Evolutionary conservation across 2,888 invertebrate genomes (phyloP), one percentile per base, ranked within the genome.

Genomic region (Nomada flava): DNA sequence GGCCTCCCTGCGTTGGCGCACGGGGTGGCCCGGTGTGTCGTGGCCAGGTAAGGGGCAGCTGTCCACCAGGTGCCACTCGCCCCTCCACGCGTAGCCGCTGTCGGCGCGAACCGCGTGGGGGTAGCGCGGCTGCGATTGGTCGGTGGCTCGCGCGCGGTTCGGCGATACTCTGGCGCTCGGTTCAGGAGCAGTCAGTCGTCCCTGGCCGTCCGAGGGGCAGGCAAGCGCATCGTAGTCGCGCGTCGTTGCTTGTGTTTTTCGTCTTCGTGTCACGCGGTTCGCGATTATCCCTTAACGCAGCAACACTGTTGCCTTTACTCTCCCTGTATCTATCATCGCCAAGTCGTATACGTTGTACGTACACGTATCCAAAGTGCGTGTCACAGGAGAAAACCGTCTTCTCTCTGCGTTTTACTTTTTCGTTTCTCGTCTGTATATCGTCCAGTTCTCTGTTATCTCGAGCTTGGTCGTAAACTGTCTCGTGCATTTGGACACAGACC

Each of bases 131-230:
- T 53, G 26, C 10, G 84, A 93, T 93, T 93, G 93, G 93, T 53
- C 78, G 86, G 13, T 88, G 93, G 93, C 93, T 92, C 93, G 93
- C 93, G 93, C 93, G 90, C 91, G 85, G 86, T 88, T 85, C 87
- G 84, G 90, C 91, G 91, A 91, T 92, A 92, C 91, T 88, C 90
- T 77, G 82, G 80, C 85, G 85, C 91, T 88, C 89, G 88, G 82
- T 83, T 83, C 79, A 83, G 82, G 85, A 90, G 85, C 89, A 88
- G 87, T 91, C 93, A 93, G 93, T 93, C 92, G 91, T 91, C 90
- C 90, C 90, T 90, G 91, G 91, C 89, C 92, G 91, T 88, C 85
- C 88, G 88, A 86, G 85, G 86, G 83, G 72, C 29, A 85, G 78
- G 89, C 20, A 80, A 73, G 78, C 81, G 83, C 64, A 76, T n/a